These are phyloP conservation scores for Cheilosia impressa DNA, from an alignment of 2,888 invertebrate genomes.

Conservation along the genomic window DNA sequence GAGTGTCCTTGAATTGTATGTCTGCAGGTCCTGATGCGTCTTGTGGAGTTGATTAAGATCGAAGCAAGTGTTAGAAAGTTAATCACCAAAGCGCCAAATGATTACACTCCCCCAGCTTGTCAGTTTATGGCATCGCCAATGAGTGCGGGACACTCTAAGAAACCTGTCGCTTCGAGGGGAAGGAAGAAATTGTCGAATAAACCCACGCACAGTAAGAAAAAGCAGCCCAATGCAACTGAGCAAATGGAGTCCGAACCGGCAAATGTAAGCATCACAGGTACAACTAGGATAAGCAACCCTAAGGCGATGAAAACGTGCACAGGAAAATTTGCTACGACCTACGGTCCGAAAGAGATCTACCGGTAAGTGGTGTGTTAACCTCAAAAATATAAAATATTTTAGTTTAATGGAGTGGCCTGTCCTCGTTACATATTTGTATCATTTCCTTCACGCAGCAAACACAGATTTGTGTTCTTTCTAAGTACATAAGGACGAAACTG, in stretches of 20 bases:
- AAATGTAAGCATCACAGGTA: constrained; percentile 77
- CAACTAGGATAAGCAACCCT: constrained; percentile 75
- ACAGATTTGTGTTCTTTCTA: too few relatives aligned
- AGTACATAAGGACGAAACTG: too few relatives aligned
- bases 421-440: too few relatives aligned
- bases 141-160: constrained; percentile 48
- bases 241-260: constrained; percentile 76
- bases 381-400: not conserved
- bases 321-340: constrained; percentile 79
- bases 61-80: constrained; percentile 84
- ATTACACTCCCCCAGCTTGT: constrained; percentile 85
- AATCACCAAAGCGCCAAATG: constrained; percentile 82
- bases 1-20: not conserved
- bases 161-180: constrained; percentile 40
- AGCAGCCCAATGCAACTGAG: constrained; percentile 47
- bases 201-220: constrained; percentile 54
- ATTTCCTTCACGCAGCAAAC: too few relatives aligned
- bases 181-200: constrained; percentile 46
- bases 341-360: constrained; percentile 80
- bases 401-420: not conserved
- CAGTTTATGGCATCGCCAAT: constrained; percentile 81
- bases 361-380: constrained; percentile 72
- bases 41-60: constrained; percentile 85
- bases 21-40: constrained; percentile 83
- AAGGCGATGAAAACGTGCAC: constrained; percentile 71